These are phyloP conservation scores for Poeciliopsis occidentalis DNA, from an alignment of 2,113 vertebrate species.

Conservation along the genomic window DNA sequence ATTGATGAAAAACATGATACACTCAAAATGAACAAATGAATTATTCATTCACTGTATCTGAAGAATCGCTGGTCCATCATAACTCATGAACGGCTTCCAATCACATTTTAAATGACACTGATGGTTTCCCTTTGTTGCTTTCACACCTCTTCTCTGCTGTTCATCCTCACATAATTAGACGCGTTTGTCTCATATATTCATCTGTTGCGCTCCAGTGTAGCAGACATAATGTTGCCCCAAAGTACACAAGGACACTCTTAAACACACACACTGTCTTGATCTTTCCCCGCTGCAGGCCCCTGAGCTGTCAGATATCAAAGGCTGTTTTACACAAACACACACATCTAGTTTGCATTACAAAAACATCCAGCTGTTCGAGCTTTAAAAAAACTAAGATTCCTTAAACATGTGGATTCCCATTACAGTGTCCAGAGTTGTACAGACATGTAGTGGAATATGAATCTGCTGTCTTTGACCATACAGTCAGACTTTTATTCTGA, in stretches of 20 bases:
- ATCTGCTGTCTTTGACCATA: no score
- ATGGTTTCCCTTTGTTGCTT: slow-evolving; percentile 16
- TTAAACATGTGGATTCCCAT: slow-evolving; percentile 40
- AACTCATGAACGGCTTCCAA: slow-evolving; percentile 55
- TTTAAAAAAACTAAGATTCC: slow-evolving; percentile 45
- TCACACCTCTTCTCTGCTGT: slow-evolving; percentile 6
- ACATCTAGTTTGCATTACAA: slow-evolving; percentile 11
- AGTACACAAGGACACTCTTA: slow-evolving; percentile 2
- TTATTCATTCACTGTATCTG: slow-evolving; percentile 63
- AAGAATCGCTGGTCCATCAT: slow-evolving; percentile 37
- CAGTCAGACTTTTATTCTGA: no score
- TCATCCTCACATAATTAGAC: slow-evolving; percentile 36
- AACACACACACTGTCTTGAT: slow-evolving; percentile 26
- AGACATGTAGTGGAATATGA: neutral
- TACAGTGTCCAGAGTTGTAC: neutral
- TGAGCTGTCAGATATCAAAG: slow-evolving; percentile 42
- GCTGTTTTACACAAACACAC: slow-evolving; percentile 33
- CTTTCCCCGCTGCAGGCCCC: slow-evolving; percentile 36
- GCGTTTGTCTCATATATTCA: slow-evolving; percentile 25
- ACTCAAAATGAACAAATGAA: slow-evolving; percentile 61
- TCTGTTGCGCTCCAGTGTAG: slow-evolving; percentile 6
- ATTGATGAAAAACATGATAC: slow-evolving; percentile 63
- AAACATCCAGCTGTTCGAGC: slow-evolving; percentile 48
- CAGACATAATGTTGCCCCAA: slow-evolving; percentile 16
- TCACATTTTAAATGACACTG: slow-evolving; percentile 42